These are phyloP conservation scores for Paguma larvata DNA, from an alignment of 2,797 vertebrate genomes.

Conservation along the genomic window DNA sequence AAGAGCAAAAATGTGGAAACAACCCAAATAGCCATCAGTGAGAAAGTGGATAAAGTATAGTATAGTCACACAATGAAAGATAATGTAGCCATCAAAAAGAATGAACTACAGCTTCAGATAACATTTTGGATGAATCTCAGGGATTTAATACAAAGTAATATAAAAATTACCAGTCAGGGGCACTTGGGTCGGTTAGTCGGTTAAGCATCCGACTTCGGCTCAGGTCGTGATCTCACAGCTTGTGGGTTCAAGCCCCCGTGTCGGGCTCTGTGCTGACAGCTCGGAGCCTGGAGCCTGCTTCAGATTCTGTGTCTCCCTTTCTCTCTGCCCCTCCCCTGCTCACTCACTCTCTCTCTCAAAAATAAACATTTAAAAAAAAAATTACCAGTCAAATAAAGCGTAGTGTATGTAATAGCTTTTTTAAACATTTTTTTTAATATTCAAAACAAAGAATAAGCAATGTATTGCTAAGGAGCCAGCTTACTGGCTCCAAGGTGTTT, in stretches of 20 bases:
- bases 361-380: not conserved
- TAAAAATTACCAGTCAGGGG: conserved; percentile 38
- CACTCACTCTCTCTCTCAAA: no score
- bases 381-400: conserved; percentile 26
- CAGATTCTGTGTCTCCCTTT: no score
- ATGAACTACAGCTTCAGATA: conserved; percentile 31
- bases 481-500: conserved; percentile 24
- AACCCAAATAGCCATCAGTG: not conserved
- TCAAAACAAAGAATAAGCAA: conserved; percentile 40
- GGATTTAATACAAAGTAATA: conserved; percentile 29
- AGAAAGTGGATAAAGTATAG: not conserved
- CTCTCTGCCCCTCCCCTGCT: no score
- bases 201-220: no score
- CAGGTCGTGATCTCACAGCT: no score
- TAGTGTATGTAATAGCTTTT: not conserved
- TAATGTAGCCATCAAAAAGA: conserved; percentile 15
- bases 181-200: no score
- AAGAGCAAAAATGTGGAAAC: not conserved
- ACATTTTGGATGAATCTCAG: conserved; percentile 32
- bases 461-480: not conserved
- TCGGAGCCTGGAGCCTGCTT: no score
- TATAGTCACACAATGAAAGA: not conserved
- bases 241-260: no score
- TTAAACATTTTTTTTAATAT: not conserved
- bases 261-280: no score